Evolutionary conservation across 2,113 vertebrate species (phyloP), one percentile per base, ranked within the genome.

Genomic region (Desmodus rotundus): DNA sequence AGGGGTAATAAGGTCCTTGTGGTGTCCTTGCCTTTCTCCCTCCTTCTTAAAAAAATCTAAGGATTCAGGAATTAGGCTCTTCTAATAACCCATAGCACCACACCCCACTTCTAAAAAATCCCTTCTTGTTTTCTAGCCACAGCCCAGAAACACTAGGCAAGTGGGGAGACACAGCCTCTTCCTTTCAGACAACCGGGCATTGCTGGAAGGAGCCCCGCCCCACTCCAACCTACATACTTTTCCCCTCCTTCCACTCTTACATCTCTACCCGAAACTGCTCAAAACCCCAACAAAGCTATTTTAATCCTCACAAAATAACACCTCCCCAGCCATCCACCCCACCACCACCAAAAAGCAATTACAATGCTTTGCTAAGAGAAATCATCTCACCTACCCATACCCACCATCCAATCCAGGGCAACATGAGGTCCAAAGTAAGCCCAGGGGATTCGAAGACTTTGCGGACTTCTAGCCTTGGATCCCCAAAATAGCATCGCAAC

Each of bases 141-240:
- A 65, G 8, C 70, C 50, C 70, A 91, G 78, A 95, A 94, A 95
- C 52, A 38, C 81, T 10, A 73, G 68, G 89, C 61, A 93, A 65
- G 50, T 24, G 43, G 45, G 74, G 86, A 77, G 74, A 90, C 61
- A 47, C 2, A 63, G 82, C 56, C 50, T 92, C 89, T 93, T 70
- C 17, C 41, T 11, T 43, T 15, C 43, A 87, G 73, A 33, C 1
- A 47, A 52, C 26, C 74, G 70, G 81, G 22, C 17, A n/a, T 67
- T 72, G 54, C 31, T 36, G 45, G 7, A 74, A 74, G 50, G 36
- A 41, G 50, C 8, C 63, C 26, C 24, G 33, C 9, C 24, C 41
- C 9, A 45, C 31, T 28, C 50, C 36, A 78, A 16, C 3, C 7
- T 31, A 12, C 43, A 58, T n/a, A 14, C 20, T 13, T 54, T 73